phyloP scores from a whole-genome alignment of 2,113 vertebrate genomes.

The Neogale vison region DNA sequence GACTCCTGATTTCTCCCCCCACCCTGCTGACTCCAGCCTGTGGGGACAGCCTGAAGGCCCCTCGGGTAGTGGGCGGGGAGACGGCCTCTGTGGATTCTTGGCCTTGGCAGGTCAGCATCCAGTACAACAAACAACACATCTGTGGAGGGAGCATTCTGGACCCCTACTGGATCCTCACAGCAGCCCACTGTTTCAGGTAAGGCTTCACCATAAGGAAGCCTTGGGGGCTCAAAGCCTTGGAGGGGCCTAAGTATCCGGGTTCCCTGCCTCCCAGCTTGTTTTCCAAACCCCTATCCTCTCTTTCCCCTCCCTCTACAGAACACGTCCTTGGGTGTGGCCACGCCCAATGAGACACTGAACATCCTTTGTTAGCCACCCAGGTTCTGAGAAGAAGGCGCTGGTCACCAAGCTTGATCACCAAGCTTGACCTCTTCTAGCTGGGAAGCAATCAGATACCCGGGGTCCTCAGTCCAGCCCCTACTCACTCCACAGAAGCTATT shows the following conservation, averaged over 20 bases:
- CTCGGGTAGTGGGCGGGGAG: conserved; percentile 90
- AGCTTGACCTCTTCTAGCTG: neutral
- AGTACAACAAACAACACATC: conserved; percentile 86
- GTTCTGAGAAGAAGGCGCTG: neutral
- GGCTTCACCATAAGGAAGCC: rapidly evolving
- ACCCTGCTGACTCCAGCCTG: conserved; percentile 81
- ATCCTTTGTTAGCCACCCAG: neutral
- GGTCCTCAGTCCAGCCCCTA: neutral
- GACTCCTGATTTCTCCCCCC: neutral
- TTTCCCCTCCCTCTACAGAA: neutral
- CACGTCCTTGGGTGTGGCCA: too few relatives aligned
- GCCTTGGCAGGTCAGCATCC: conserved; percentile 96
- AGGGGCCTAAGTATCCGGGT: neutral
- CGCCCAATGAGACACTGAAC: neutral
- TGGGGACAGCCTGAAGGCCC: conserved; percentile 71
- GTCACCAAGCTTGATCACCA: neutral
- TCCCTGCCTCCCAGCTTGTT: neutral
- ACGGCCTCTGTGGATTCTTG: conserved; percentile 86
- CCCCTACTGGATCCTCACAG: conserved; percentile 66
- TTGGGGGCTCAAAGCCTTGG: rapidly evolving
- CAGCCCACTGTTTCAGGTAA: conserved; percentile 77
- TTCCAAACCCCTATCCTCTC: neutral
- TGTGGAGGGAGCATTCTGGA: conserved; percentile 93
- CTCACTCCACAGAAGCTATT: neutral
- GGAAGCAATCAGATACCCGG: neutral